phyloP scores from a whole-genome alignment of 2,797 vertebrate species.

The Parambassis ranga region DNA sequence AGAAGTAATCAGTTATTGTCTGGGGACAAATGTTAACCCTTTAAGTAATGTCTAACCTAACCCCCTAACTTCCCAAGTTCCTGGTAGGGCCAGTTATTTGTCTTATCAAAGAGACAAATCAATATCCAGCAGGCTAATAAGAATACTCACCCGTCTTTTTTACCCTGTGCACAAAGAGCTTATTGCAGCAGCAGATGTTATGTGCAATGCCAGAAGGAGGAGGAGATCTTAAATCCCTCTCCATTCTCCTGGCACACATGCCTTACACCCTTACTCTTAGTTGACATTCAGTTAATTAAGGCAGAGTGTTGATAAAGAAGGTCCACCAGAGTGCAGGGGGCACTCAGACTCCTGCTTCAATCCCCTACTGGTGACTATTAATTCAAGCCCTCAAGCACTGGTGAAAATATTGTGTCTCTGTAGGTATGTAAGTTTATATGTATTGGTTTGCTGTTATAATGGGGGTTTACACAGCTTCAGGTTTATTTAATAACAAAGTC shows the following conservation, averaged over 20 bases:
- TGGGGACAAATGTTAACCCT: constrained; percentile 34
- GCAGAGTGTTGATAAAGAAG: constrained; percentile 55
- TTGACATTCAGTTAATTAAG: constrained; percentile 73
- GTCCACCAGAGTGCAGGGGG: constrained; percentile 14
- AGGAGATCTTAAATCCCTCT: constrained; percentile 8
- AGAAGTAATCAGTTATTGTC: constrained; percentile 35
- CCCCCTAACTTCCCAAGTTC: constrained; percentile 13
- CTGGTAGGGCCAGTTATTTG: constrained; percentile 25
- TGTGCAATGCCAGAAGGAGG: not conserved
- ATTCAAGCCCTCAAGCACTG: constrained; percentile 36
- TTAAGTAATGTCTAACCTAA: constrained; percentile 47
- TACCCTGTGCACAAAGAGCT: constrained; percentile 11
- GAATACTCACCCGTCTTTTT: constrained; percentile 16
- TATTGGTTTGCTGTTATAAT: constrained; percentile 18
- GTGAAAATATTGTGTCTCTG: not conserved
- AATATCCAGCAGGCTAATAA: constrained; percentile 42
- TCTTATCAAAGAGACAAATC: constrained; percentile 43
- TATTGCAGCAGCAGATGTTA: constrained; percentile 31
- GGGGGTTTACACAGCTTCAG: constrained; percentile 29
- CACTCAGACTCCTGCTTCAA: constrained; percentile 20
- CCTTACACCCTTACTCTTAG: constrained; percentile 40
- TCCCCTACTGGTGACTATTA: constrained; percentile 34
- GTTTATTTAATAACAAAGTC: constrained; percentile 47
- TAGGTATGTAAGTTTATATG: not conserved
- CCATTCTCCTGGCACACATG: constrained; percentile 21